phyloP scores from a whole-genome alignment of 2,113 vertebrate genomes.

The Datnioides undecimradiatus region DNA sequence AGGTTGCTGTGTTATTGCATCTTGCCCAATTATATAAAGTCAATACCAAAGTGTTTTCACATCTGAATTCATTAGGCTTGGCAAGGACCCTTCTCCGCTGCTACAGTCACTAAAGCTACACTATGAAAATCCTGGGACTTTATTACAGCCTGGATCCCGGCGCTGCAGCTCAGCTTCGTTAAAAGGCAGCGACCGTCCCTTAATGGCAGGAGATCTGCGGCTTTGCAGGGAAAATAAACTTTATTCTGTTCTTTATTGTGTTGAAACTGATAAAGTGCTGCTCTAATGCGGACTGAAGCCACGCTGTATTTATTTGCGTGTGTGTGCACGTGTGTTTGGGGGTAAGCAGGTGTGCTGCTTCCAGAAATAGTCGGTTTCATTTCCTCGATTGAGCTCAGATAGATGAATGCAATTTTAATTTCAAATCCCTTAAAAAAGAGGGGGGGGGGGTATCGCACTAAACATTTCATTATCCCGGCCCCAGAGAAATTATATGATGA shows the following conservation, averaged over 20 bases:
- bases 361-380: conserved; percentile 43
- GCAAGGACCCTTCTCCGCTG: conserved; percentile 41
- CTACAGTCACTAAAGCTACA: conserved; percentile 4
- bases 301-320: background rate
- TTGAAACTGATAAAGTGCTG: background rate
- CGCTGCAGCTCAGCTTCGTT: conserved; percentile 27
- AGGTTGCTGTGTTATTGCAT: conserved; percentile 63
- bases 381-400: conserved; percentile 31
- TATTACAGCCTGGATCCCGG: conserved; percentile 17
- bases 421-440: conserved; percentile 34
- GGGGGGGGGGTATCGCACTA: conserved; percentile 42
- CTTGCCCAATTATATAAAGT: conserved; percentile 69
- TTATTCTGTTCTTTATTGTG: background rate
- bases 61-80: conserved; percentile 64
- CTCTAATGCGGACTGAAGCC: background rate
- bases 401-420: conserved; percentile 49
- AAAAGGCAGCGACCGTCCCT: conserved; percentile 29
- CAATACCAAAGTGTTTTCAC: conserved; percentile 67
- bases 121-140: conserved; percentile 40
- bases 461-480: conserved; percentile 71
- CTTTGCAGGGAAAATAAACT: conserved; percentile 2
- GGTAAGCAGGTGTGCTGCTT: conserved; percentile 28
- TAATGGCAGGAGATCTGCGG: conserved; percentile 16
- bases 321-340: background rate
- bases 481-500: conserved; percentile 63